phyloP scores from a whole-genome alignment of 2,797 vertebrate species.

The Artibeus jamaicensis region DNA sequence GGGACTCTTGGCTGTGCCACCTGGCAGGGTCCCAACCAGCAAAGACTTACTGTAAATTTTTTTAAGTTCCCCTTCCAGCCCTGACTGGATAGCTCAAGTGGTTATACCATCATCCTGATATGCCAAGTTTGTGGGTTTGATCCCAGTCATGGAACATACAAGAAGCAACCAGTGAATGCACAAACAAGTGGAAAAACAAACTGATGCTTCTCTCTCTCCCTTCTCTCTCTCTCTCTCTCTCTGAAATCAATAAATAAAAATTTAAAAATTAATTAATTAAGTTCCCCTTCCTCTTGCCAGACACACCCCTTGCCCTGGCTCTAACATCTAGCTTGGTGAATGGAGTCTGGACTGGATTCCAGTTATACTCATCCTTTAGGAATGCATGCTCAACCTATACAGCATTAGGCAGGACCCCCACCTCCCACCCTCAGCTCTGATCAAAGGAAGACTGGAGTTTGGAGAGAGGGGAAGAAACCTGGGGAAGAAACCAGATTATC shows the following conservation, averaged over 20 bases:
- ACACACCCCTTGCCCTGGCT: not conserved
- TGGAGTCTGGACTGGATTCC: not conserved
- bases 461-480: not conserved
- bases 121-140: not conserved
- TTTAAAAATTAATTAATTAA: not conserved
- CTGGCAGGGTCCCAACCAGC: not conserved
- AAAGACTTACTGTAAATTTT: not conserved
- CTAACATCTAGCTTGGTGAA: not conserved
- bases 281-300: not conserved
- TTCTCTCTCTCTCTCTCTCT: not conserved
- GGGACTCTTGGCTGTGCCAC: not conserved
- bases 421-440: not conserved
- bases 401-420: not conserved
- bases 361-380: not conserved
- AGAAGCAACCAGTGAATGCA: not conserved
- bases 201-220: not conserved
- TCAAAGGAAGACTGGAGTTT: not conserved
- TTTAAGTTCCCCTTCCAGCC: not conserved
- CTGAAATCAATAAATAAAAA: not conserved
- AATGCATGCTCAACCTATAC: not conserved
- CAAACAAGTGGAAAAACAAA: not conserved
- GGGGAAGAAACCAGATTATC: not conserved
- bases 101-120: not conserved
- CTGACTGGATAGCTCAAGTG: not conserved
- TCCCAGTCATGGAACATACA: not conserved